Evolutionary conservation across 2,113 vertebrate species (phyloP), one percentile per base, ranked within the genome.

Genomic region (Ovis canadensis): DNA sequence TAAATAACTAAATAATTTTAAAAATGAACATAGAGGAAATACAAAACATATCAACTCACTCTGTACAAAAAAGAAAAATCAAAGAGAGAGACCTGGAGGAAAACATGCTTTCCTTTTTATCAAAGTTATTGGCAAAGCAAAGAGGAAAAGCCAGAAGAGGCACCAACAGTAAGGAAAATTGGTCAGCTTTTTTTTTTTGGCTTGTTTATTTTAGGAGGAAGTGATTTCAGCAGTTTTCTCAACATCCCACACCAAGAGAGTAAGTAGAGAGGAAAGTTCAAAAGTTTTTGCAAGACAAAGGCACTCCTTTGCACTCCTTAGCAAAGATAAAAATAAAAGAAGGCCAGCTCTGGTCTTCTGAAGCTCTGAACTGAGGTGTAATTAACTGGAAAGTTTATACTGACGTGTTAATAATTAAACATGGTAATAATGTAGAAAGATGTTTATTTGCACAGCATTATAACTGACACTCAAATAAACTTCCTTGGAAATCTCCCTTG

Each of bases 321-420:
- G 48, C 52, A 48, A 74, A 78, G 36, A 60, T 6, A 50, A 11
- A 64, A 74, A 71, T 52, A 36, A 88, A 82, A 21, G 17, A 52
- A 83, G 74, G 23, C 3, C 11, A 84, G 3, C 5, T 29, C 16
- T 13, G 0, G 7, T 12, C 40, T 84, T 33, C 74, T 33, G 14
- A 52, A 67, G 29, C 23, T 21, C 31, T 23, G 25, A 19, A 4
- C 52, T 23, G 89, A 94, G 43, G 78, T 84, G 48, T 92, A 78
- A 97, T 94, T 50, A 64, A 23, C 52, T 33, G 88, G 50, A n/a
- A 89, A 91, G 64, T 83, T 90, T 80, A 82, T 71, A n/a, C 48
- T 50, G 50, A 2, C 2, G 0, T 6, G 98, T 97, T 98, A 98
- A 98, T 97, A 95, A 98, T 98, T 98, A 98, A 33, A 96, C 91